Evolutionary conservation across 2,797 vertebrate genomes (phyloP), one percentile per base, ranked within the genome.

Genomic region (Meriones psammophilus): DNA sequence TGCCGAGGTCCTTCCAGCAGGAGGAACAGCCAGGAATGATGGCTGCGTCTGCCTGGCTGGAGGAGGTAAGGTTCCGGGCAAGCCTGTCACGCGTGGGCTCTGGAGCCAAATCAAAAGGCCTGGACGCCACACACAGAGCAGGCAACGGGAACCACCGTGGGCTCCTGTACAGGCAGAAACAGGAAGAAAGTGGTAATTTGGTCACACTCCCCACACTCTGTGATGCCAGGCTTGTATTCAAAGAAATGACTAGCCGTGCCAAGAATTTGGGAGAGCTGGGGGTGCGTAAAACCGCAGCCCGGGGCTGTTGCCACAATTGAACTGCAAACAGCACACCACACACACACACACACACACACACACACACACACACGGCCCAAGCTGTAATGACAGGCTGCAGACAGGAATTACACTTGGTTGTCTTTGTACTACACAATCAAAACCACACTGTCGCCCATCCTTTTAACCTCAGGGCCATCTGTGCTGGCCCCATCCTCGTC

Each of bases 151-250:
- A 62, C 74, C 85, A 60, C 78, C 2, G 2, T 9, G 64, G 83
- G 86, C 86, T 94, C 79, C 66, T 8, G 39, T 14, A 73, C 66
- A 60, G 91, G 62, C 81, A 79, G 62, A 60, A 94, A 96, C 95
- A 96, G 94, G 96, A 97, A 96, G 93, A 96, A 86, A 97, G 93
- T 60, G 80, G 93, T 87, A 80, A 91, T 94, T 93, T 39, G 83
- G 90, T 78, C 95, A 93, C 93, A 76, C 95, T 84, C 89, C 91
- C 88, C 42, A 80, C 88, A 87, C 88, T 94, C 78, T 92, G 28
- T 33, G 86, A 94, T 93, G 88, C 97, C 97, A 97, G 94, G 84
- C 96, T 80, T 85, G 79, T 95, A 66, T 97, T 98, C 97, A 98
- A 91, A 96, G 97, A 97, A 98, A 93, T 88, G 92, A 96, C 81